A percentile compares a stretch with the other conserved stretches of the same genome.
phyloP scores from a whole-genome alignment of 2,888 invertebrate genomes.

The Adela reaumurella region DNA sequence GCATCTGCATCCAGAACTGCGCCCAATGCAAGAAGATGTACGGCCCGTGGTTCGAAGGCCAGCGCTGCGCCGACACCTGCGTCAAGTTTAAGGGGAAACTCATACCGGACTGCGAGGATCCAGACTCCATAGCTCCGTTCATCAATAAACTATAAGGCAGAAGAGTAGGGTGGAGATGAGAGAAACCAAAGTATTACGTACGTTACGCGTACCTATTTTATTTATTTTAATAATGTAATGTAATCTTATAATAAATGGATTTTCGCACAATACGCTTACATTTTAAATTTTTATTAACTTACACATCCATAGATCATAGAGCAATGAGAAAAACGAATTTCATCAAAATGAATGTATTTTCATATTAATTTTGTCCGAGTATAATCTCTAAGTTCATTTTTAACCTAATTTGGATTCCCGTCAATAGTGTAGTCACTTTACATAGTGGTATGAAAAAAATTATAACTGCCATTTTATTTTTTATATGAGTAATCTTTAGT shows the following conservation, averaged over 20 bases:
- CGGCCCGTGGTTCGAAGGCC: slow-evolving; percentile 82
- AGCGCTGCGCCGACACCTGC: slow-evolving; percentile 81
- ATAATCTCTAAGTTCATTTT: too few relatives aligned
- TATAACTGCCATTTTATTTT: too few relatives aligned
- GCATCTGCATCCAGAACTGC: slow-evolving; percentile 80
- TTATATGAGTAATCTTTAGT: too few relatives aligned
- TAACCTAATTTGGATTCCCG: too few relatives aligned
- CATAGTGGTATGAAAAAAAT: too few relatives aligned
- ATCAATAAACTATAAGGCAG: slow-evolving; percentile 47
- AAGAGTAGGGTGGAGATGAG: neutral
- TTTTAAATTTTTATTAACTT: neutral
- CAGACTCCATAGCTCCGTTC: slow-evolving; percentile 75
- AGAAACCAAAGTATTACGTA: neutral
- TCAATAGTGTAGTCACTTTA: too few relatives aligned
- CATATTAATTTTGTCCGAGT: too few relatives aligned
- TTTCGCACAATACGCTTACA: neutral
- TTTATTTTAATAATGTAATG: neutral
- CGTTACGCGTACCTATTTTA: neutral
- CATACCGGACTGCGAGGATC: slow-evolving; percentile 82
- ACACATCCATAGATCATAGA: too few relatives aligned
- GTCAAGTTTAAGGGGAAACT: slow-evolving; percentile 78
- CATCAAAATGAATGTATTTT: too few relatives aligned
- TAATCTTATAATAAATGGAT: neutral
- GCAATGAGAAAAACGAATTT: too few relatives aligned
- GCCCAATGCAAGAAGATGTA: slow-evolving; percentile 88